phyloP scores from a whole-genome alignment of 2,797 vertebrate genomes.

The Astyanax mexicanus region DNA sequence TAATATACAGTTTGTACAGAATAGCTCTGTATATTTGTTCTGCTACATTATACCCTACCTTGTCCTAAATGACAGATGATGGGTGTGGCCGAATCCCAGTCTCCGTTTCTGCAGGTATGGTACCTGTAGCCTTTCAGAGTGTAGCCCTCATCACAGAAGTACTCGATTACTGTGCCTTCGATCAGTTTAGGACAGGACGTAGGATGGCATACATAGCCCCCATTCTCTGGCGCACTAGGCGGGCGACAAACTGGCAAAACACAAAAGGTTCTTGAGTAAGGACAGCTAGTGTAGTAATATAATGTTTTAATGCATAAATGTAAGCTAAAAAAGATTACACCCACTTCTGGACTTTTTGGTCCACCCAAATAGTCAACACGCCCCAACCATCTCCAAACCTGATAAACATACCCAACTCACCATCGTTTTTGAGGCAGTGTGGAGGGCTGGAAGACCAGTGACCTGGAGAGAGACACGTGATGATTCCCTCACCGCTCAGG shows the following conservation, averaged over 20 bases:
- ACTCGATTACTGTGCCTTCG: constrained; percentile 94
- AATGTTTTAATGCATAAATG: too few species aligned
- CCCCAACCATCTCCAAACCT: not conserved
- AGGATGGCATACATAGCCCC: constrained; percentile 94
- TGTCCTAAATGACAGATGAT: constrained; percentile 92
- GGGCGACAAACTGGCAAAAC: constrained; percentile 85
- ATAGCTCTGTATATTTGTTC: too few species aligned
- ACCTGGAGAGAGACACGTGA: constrained; percentile 73
- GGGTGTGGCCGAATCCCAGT: constrained; percentile 94
- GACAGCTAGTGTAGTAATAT: not conserved
- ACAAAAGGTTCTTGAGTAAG: not conserved
- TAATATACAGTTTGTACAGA: too few species aligned
- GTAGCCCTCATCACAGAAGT: constrained; percentile 94
- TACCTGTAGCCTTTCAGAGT: constrained; percentile 96
- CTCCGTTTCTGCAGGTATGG: constrained; percentile 94
- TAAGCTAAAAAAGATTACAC: too few species aligned
- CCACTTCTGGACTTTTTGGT: too few species aligned
- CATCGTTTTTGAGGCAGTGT: constrained; percentile 71
- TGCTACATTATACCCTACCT: constrained; percentile 71
- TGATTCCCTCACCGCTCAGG: constrained; percentile 70
- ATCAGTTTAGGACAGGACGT: constrained; percentile 89
- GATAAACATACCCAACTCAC: constrained; percentile 59
- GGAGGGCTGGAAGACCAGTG: constrained; percentile 74
- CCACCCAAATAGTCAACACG: too few species aligned
- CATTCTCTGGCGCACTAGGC: constrained; percentile 93